Conservation (phyloP, 2,888 invertebrate genomes). For the Phymatocera aterrima region DNA sequence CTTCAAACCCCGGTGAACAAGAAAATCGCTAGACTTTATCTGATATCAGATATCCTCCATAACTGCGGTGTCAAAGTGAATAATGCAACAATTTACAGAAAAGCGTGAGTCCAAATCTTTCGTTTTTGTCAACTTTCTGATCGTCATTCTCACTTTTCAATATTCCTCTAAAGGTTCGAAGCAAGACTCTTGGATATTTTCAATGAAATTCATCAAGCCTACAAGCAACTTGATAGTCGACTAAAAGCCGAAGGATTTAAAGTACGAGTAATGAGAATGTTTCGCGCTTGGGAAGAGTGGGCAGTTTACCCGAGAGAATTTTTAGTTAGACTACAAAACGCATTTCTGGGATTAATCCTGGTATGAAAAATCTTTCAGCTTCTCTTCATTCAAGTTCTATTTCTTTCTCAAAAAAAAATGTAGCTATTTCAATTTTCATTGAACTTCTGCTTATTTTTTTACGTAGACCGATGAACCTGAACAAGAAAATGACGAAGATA, state of each 20-base stretch:
- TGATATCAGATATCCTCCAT: constrained; percentile 97
- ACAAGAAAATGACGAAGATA: constrained; percentile 79
- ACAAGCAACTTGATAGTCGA: constrained; percentile 86
- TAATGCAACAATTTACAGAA: constrained; percentile 95
- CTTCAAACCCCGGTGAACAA: constrained; percentile 87
- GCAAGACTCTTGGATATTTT: constrained; percentile 87
- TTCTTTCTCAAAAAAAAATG: too few relatives aligned
- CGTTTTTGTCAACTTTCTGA: constrained; percentile 34
- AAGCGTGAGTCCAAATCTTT: constrained; percentile 81
- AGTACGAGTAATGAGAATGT: constrained; percentile 89
- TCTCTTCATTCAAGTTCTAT: background rate
- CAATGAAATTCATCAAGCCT: constrained; percentile 83
- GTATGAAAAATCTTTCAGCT: constrained; percentile 63
- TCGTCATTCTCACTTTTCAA: constrained; percentile 24
- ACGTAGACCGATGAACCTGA: constrained; percentile 67
- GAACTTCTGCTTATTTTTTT: background rate
- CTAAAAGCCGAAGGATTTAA: constrained; percentile 98
- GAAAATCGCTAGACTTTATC: constrained; percentile 94
- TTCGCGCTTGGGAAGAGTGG: constrained; percentile 99
- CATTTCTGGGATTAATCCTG: constrained; percentile 88
- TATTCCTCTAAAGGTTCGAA: constrained; percentile 83
- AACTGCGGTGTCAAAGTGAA: constrained; percentile 97
- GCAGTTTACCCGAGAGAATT: constrained; percentile 96
- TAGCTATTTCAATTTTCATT: too few relatives aligned
- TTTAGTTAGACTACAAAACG: constrained; percentile 90